Evolutionary conservation across 2,888 invertebrate species (phyloP).

Genomic region (Cryptophagus acutangulus): DNA sequence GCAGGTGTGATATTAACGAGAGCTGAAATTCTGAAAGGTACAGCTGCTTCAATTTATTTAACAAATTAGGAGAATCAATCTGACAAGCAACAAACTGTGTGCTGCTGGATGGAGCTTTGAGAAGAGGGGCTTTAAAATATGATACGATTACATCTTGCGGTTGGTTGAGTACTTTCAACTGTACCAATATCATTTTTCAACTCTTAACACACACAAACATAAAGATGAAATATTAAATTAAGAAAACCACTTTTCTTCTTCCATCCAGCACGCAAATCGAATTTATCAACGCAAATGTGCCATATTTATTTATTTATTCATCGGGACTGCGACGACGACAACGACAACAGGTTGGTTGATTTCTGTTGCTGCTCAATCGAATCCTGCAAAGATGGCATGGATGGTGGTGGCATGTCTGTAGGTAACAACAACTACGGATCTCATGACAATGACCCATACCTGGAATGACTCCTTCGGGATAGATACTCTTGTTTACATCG

Average conservation of each 20-base stretch:
- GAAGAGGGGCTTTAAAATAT: conserved; percentile 23
- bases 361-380: conserved; percentile 12
- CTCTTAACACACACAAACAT: conserved; percentile 22
- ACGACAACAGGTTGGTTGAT: too few species aligned
- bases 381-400: conserved; percentile 14
- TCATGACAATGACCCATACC: conserved; percentile 14
- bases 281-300: conserved; percentile 16
- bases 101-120: conserved; percentile 13
- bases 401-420: conserved; percentile 16
- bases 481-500: conserved; percentile 17
- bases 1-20: conserved; percentile 21
- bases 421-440: conserved; percentile 16
- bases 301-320: conserved; percentile 13
- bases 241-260: conserved; percentile 21
- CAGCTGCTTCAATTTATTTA: conserved; percentile 29
- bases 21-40: conserved; percentile 16
- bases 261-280: too few species aligned
- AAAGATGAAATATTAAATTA: conserved; percentile 24
- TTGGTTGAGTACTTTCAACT: conserved; percentile 19
- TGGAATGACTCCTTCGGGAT: conserved; percentile 17
- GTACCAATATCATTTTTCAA: conserved; percentile 24
- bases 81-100: conserved; percentile 13
- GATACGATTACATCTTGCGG: conserved; percentile 25
- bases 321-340: too few species aligned
- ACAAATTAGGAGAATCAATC: conserved; percentile 30